A percentile compares a stretch with the other conserved stretches of the same genome.
phyloP scores from a whole-genome alignment of 2,888 invertebrate genomes.

The Drosophila meridiana region DNA sequence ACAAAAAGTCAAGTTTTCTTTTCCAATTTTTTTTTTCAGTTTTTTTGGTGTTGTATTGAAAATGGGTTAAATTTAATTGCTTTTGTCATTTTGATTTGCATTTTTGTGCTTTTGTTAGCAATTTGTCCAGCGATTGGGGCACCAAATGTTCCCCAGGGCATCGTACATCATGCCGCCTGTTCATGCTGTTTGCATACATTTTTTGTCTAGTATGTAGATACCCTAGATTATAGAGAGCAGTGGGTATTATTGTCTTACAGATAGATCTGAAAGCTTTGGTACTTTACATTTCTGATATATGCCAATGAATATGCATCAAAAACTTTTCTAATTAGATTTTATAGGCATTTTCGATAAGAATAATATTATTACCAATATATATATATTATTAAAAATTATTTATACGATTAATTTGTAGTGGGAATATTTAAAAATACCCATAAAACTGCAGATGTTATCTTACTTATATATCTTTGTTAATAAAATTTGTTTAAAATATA shows the following conservation, averaged over 20 bases:
- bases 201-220: neutral
- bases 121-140: slow-evolving; percentile 58
- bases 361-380: too few relatives aligned
- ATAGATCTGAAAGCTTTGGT: neutral
- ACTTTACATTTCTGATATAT: neutral
- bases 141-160: slow-evolving; percentile 73
- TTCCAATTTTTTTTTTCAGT: neutral
- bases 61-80: slow-evolving; percentile 81
- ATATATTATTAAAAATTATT: too few relatives aligned
- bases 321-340: too few relatives aligned
- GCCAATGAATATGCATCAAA: too few relatives aligned
- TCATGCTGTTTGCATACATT: slow-evolving; percentile 13
- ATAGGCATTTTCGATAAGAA: too few relatives aligned
- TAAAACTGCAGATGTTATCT: too few relatives aligned
- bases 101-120: slow-evolving; percentile 71
- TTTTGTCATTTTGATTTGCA: slow-evolving; percentile 82
- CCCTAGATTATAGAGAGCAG: neutral
- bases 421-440: too few relatives aligned
- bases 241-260: neutral
- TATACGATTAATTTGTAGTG: too few relatives aligned
- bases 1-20: slow-evolving; percentile 69
- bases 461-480: too few relatives aligned
- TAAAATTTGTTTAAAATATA: neutral
- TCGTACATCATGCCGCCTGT: slow-evolving; percentile 63
- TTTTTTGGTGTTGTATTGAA: slow-evolving; percentile 53